Base-by-base conservation (phyloP, 2,888 invertebrate species). In the Micropterix aruncella region DNA sequence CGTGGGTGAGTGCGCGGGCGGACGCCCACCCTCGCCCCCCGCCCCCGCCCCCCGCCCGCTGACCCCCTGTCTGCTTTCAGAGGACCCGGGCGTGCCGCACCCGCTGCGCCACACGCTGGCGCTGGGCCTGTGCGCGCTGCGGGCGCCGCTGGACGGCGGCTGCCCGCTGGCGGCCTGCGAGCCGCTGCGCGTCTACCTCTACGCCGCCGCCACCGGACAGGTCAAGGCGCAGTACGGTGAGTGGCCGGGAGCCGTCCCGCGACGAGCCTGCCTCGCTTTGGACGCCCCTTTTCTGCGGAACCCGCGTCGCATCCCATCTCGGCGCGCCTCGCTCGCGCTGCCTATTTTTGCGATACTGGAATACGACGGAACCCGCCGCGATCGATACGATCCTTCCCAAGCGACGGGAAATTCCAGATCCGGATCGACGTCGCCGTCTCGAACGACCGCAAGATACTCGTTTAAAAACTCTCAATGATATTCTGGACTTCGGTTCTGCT, bases 91-190 rank as follows among this genome's bases (percentile, higher is more conserved):
- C 1, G 89, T 91, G 48, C 89, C 90, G 0, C 89, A 90, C 63
- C 89, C 90, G 0, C 87, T 87, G 0, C 73, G 90, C 1, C 91
- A 93, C 57, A 86, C 91, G 1, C 95, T 94, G 0, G 76, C 88
- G 4, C 72, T 95, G 2, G 93, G 93, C 0, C 93, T 95, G 63
- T 27, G 27, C 12, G 91, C 91, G 49, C 74, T 96, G 41, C 75
- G 88, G 2, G 81, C 82, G 54, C 27, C 27, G 5, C 87, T 94
- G 49, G 93, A 93, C 46, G 94, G 94, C 58, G 85, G 96, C 42
- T 93, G 90, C 1, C 89, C 91, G 46, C 81, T 84, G 16, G 94
- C 93, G 60, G 75, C 96, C 15, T 89, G 91, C 46, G 96, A 96
- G 62, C 83, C 96, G 43, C 67, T 97, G 27, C 70, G 95, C 51